Evolutionary conservation across 2,888 invertebrate genomes (phyloP), one percentile per base, ranked within the genome.

Genomic region (Saturnia pavonia): DNA sequence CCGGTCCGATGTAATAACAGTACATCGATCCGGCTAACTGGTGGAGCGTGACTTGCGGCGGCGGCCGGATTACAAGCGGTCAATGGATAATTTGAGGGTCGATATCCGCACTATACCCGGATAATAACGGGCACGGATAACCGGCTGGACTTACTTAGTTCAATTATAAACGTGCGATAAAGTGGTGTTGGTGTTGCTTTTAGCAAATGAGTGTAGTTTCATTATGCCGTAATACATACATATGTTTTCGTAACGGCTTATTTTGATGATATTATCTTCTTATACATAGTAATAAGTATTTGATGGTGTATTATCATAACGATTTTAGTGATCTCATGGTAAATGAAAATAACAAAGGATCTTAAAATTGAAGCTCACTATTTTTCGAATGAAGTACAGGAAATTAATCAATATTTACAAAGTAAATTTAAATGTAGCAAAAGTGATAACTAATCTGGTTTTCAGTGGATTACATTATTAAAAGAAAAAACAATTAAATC

Each of bases 31-130:
- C 77, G 73, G 74, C 75, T 80, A 79, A 77, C 78, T 78, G 76
- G 71, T 77, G 75, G 77, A 78, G 80, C 82, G 82, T 81, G 76
- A 80, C 78, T 75, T 78, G 79, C 75, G 81, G 82, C 79, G 77
- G 75, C 78, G 81, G 78, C 75, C 79, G 82, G 84, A 88, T 87
- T 85, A 87, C 84, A 82, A 83, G 84, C 83, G 86, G 86, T 86
- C 84, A 82, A 76, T 81, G 83, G 85, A 85, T 87, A 88, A 88
- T 88, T 88, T 87, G 85, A 87, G 85, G 79, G 81, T 76, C 80
- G 78, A 82, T 83, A 81, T 81, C 80, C 82, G 80, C 74, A 75
- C 77, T 80, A 79, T 78, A 76, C 77, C 76, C 80, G 78, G 76
- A 76, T 80, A 79, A 85, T 87, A 83, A 84, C 82, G 80, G 78